Conservation (phyloP, 2,797 vertebrate genomes). For the Melanotaenia boesemani region DNA sequence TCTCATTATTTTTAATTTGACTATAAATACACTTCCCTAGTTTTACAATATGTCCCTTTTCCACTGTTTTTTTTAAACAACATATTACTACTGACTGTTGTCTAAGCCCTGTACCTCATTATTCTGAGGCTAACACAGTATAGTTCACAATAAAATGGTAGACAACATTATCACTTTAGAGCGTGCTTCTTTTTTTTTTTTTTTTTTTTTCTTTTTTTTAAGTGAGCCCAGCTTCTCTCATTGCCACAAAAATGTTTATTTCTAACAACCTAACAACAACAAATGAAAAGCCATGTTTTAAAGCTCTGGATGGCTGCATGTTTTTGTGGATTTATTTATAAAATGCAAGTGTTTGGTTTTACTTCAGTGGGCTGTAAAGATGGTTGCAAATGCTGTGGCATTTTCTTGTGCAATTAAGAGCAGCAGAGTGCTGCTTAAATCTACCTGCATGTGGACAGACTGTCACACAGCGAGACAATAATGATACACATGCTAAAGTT, state of each 20-base stretch:
- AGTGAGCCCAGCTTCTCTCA: too few species aligned
- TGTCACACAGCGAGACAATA: background rate
- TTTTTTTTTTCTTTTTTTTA: too few species aligned
- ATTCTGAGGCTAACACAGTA: background rate
- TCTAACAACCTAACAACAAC: too few species aligned
- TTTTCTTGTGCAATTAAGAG: background rate
- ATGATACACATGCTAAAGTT: background rate
- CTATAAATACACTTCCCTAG: background rate
- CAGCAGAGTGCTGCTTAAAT: background rate
- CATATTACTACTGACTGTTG: background rate
- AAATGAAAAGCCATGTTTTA: background rate
- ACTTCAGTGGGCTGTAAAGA: background rate
- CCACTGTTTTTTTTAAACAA: background rate
- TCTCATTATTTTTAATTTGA: background rate
- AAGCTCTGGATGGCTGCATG: background rate
- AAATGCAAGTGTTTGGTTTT: too few species aligned
- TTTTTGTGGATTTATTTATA: too few species aligned
- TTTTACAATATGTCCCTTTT: background rate
- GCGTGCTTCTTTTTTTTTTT: too few species aligned
- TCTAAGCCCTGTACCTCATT: background rate
- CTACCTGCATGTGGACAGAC: background rate
- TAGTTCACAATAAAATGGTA: background rate
- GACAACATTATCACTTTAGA: background rate
- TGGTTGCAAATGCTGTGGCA: background rate
- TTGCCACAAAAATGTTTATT: too few species aligned